A percentile compares a stretch with the other conserved stretches of the same genome.
phyloP scores from a whole-genome alignment of 1,140 invertebrate genomes.

The Spodoptera frugiperda region DNA sequence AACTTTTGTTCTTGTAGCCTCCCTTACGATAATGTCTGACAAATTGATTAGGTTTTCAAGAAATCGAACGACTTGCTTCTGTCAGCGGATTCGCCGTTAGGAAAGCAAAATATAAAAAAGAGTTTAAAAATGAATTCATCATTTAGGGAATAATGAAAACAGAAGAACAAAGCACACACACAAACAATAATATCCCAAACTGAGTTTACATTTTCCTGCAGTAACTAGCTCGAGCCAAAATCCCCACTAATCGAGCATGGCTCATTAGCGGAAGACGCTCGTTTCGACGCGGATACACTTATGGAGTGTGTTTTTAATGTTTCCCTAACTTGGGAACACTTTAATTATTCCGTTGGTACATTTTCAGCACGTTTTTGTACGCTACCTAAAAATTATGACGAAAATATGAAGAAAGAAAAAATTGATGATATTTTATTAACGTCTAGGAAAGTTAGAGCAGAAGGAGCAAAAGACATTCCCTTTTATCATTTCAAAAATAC shows the following conservation, averaged over 20 bases:
- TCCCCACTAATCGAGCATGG: constrained; percentile 63
- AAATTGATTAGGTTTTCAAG: not conserved
- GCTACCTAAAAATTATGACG: no score
- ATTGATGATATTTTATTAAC: no score
- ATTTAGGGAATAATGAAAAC: not conserved
- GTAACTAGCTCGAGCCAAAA: constrained; percentile 51
- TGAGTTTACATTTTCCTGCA: constrained; percentile 21
- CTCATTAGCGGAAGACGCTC: constrained; percentile 69
- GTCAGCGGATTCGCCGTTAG: no score
- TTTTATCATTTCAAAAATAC: no score
- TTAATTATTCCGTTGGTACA: constrained; percentile 19
- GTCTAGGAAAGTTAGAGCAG: no score
- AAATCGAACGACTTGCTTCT: no score
- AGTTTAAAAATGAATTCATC: no score
- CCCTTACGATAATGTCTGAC: not conserved
- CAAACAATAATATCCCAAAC: constrained; percentile 2
- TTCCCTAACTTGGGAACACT: constrained; percentile 7
- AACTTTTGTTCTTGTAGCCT: constrained; percentile 5
- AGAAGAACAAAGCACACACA: not conserved
- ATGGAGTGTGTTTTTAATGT: constrained; percentile 37
- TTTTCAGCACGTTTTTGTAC: not conserved
- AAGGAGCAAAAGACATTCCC: no score
- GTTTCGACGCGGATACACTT: constrained; percentile 63
- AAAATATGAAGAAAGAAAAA: no score
- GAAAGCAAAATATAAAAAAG: no score